These are phyloP conservation scores for Epinotia nisella DNA, from an alignment of 2,888 invertebrate genomes.

Conservation along the genomic window DNA sequence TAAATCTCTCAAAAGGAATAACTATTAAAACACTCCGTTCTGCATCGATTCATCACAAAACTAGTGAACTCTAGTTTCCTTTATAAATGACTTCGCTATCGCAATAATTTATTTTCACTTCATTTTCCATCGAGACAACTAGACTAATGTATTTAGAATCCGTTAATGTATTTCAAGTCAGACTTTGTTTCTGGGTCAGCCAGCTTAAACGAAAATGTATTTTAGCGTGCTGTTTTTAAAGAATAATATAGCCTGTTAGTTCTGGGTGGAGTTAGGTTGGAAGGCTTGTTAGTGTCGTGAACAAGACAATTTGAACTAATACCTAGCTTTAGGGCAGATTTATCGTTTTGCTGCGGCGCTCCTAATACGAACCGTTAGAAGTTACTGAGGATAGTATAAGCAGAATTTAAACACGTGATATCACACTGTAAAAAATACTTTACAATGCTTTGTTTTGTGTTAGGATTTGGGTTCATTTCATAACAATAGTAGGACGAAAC, in stretches of 20 bases:
- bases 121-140: constrained; percentile 51
- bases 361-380: constrained; percentile 36
- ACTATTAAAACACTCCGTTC: constrained; percentile 1
- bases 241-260: constrained; percentile 20
- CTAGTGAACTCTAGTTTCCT: constrained; percentile 28
- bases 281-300: constrained; percentile 50
- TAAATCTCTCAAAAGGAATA: constrained; percentile 15
- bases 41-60: constrained; percentile 33
- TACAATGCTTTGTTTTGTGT: no score
- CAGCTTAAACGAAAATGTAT: constrained; percentile 8
- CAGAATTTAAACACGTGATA: constrained; percentile 13
- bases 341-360: constrained; percentile 54
- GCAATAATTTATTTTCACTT: constrained; percentile 56
- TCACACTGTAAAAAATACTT: background rate
- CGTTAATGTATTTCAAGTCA: constrained; percentile 50
- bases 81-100: constrained; percentile 50
- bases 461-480: no score
- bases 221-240: constrained; percentile 3
- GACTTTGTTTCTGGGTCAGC: constrained; percentile 31
- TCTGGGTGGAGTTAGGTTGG: constrained; percentile 14
- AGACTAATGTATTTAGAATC: constrained; percentile 55
- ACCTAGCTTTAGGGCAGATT: constrained; percentile 63
- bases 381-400: constrained; percentile 19
- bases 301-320: constrained; percentile 65
- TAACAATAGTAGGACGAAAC: no score